Percentiles rank a stretch among this genome's conserved stretches.
Evolutionary conservation across 2,797 vertebrate genomes (phyloP).

Genomic region (Periparus ater): DNA sequence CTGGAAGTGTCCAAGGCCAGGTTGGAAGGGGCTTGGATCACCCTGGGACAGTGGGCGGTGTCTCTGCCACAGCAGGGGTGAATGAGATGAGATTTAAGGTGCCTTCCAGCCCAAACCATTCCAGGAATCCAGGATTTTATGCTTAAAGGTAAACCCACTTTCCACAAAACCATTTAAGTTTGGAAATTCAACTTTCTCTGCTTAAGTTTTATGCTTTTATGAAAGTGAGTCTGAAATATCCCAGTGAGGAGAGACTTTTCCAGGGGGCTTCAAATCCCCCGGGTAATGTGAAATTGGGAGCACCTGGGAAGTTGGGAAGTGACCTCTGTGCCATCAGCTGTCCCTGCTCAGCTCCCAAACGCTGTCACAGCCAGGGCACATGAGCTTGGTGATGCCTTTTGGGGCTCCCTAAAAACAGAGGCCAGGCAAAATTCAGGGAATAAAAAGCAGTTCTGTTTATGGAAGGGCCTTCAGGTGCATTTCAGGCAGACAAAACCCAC

Average conservation of each 20-base stretch:
- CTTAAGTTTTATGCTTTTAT: not conserved
- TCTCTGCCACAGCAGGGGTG: not conserved
- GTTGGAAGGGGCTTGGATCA: not conserved
- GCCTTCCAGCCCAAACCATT: not conserved
- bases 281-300: not conserved
- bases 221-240: not conserved
- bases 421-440: not conserved
- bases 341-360: not conserved
- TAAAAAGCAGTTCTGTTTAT: not conserved
- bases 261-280: not conserved
- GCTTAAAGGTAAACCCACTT: not conserved
- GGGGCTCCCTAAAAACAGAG: not conserved
- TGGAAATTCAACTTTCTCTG: not conserved
- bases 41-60: not conserved
- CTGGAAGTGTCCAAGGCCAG: not conserved
- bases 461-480: not conserved
- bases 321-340: not conserved
- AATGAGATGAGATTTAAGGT: fast-evolving
- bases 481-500: not conserved
- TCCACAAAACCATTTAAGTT: not conserved
- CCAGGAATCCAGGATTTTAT: not conserved
- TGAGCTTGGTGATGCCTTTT: not conserved
- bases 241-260: not conserved
- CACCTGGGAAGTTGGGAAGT: not conserved
- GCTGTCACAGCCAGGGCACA: not conserved